phyloP scores from a whole-genome alignment of 2,888 invertebrate genomes.

The Zhengitettix transpicula region DNA sequence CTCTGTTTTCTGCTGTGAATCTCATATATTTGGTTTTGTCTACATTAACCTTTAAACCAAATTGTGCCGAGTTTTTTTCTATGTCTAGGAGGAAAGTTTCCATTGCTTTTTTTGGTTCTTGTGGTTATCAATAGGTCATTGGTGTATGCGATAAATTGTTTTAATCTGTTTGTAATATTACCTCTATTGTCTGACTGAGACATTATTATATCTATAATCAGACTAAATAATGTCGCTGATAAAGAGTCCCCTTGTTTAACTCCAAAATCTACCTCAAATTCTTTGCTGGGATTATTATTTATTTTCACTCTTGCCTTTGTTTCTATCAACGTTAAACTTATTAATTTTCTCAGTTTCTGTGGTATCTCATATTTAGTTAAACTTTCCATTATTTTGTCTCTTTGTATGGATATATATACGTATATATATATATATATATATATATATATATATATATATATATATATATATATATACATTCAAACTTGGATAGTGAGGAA shows the following conservation, averaged over 20 bases:
- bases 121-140: neutral
- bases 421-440: too few relatives aligned
- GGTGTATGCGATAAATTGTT: neutral
- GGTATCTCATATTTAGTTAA: neutral
- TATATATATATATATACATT: too few relatives aligned
- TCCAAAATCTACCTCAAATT: neutral
- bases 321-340: too few relatives aligned
- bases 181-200: neutral
- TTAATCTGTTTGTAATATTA: neutral
- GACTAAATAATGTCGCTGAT: neutral
- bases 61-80: neutral
- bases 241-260: neutral
- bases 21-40: neutral
- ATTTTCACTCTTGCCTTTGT: neutral
- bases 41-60: neutral
- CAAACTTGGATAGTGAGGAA: too few relatives aligned
- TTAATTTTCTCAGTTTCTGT: neutral
- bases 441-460: too few relatives aligned
- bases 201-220: neutral
- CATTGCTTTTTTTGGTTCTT: neutral
- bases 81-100: neutral
- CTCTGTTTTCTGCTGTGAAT: too few relatives aligned
- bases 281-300: neutral
- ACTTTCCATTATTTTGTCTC: neutral
- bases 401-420: too few relatives aligned